Evolutionary conservation across 2,888 invertebrate species (phyloP).

Genomic region (Cryptophagus acutangulus): DNA sequence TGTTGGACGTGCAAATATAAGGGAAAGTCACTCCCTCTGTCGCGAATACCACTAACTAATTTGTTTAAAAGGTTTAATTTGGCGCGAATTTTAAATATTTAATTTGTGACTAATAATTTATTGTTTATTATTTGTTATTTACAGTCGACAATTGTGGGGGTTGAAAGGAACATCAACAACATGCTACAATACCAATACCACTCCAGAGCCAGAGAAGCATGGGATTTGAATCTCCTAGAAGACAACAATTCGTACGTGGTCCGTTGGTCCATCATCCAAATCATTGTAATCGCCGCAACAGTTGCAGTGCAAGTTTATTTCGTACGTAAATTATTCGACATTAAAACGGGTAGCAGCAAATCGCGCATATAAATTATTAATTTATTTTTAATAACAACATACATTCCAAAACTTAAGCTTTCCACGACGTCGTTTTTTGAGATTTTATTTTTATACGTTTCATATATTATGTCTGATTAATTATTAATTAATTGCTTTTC

Average conservation of each 20-base stretch:
- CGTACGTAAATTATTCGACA: constrained; percentile 82
- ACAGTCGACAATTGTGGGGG: constrained; percentile 67
- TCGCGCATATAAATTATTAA: constrained; percentile 54
- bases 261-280: constrained; percentile 84
- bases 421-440: too few species aligned
- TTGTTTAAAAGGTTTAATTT: too few species aligned
- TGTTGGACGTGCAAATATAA: too few species aligned
- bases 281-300: constrained; percentile 73
- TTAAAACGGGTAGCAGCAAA: constrained; percentile 58
- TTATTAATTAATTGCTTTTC: too few species aligned
- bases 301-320: constrained; percentile 81
- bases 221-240: constrained; percentile 74
- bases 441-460: too few species aligned
- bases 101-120: too few species aligned
- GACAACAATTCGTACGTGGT: constrained; percentile 85
- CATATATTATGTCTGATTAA: too few species aligned
- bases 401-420: too few species aligned
- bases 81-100: too few species aligned
- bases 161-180: constrained; percentile 79
- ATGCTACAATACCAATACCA: constrained; percentile 81
- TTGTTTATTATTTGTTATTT: constrained; percentile 35
- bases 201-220: constrained; percentile 71
- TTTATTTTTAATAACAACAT: too few species aligned
- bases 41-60: too few species aligned
- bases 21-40: too few species aligned